Evolutionary conservation across 1,140 invertebrate genomes (phyloP), one percentile per base, ranked within the genome.

Genomic region (Atta texana): DNA sequence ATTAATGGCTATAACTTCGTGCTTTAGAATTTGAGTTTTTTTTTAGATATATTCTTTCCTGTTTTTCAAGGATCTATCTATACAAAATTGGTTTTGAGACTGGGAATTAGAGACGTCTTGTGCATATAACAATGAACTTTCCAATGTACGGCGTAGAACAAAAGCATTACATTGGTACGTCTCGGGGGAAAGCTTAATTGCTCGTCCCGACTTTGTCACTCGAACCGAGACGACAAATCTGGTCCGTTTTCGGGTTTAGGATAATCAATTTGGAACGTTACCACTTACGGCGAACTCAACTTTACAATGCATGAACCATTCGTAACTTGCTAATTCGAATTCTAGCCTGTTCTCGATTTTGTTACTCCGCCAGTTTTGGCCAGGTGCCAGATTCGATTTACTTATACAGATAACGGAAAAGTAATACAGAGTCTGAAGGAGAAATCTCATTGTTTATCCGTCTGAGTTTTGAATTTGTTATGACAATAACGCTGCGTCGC

Each of bases 311-410:
- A 75, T 34, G 28, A 84, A 51, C 55, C 39, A 75, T 63, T 84
- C 6, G 69, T 61, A 84, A 84, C 55, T 84, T 84, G 39, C n/a
- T 69, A 69, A 8, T 55, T 2, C 66, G 34, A 72, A 59, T 18
- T 44, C 39, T 57, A 49, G 66, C 6, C 28, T 24, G 66, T 18
- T 81, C 53, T 24, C 21, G 55, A 84, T 84, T 84, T 84, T 84
- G 80, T 84, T 84, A 68, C 69, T 49, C 80, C 75, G 55, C 64
- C 85, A 86, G 55, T 89, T 89, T 88, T 88, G 68, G 88, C 49
- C 51, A 61, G 75, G 12, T 63, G 72, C 75, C 76, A 86, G 75
- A 77, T 49, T 53, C 68, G 59, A 89, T 86, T 81, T 82, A 28
- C 53, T 24, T 55, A 63, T 51, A 81, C 51, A 69, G 68, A 59